Evolutionary conservation across 2,797 vertebrate species (phyloP).

Genomic region (Xyrichtys novacula): DNA sequence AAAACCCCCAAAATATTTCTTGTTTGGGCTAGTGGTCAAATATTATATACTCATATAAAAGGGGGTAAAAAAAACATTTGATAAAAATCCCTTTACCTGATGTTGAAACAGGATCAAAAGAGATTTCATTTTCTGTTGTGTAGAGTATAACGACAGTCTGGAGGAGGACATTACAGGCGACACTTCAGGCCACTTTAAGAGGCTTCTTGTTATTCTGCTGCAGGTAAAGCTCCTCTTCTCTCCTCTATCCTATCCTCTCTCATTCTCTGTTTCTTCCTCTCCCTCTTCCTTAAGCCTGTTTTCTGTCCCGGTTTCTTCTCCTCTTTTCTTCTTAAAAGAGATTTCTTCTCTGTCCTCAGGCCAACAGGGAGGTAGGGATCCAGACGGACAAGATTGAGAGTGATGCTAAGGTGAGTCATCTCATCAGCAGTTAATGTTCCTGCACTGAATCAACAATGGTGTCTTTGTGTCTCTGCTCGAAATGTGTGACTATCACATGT

Average conservation of each 20-base stretch:
- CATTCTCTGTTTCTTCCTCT: no score
- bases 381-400: constrained; percentile 86
- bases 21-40: no score
- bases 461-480: constrained; percentile 40
- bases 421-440: constrained; percentile 5
- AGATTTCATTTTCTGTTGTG: constrained; percentile 15
- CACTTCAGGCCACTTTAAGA: constrained; percentile 93
- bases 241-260: neutral
- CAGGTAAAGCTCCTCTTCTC: constrained; percentile 84
- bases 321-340: neutral
- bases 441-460: constrained; percentile 39
- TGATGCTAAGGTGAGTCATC: constrained; percentile 90
- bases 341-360: constrained; percentile 79
- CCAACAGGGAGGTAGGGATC: constrained; percentile 88
- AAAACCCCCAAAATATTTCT: no score
- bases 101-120: neutral
- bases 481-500: constrained; percentile 64
- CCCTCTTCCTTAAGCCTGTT: neutral
- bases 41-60: no score
- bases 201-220: constrained; percentile 93
- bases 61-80: no score
- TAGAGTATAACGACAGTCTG: constrained; percentile 90
- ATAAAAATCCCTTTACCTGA: neutral
- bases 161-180: constrained; percentile 92
- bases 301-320: no score